Percentiles rank a stretch among this genome's conserved stretches.
Evolutionary conservation across 2,888 invertebrate species (phyloP).

Genomic region (Chrysolina americana): DNA sequence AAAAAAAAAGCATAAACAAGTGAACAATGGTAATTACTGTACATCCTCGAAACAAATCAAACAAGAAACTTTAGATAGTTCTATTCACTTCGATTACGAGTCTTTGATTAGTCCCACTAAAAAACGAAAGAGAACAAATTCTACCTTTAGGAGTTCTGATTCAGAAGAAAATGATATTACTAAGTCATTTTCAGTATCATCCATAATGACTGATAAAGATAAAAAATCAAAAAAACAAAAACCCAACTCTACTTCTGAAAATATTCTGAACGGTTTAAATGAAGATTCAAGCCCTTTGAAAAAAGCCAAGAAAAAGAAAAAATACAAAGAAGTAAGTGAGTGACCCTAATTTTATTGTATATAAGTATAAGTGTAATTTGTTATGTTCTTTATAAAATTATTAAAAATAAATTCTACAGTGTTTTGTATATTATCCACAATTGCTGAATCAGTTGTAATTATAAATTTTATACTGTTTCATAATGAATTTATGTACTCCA

Average conservation of each 20-base stretch:
- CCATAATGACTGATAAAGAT: background rate
- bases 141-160: background rate
- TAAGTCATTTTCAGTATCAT: background rate
- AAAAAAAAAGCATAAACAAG: conserved; percentile 34
- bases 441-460: background rate
- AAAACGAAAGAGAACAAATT: background rate
- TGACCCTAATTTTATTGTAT: background rate
- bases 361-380: background rate
- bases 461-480: too few species aligned
- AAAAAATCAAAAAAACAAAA: background rate
- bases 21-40: background rate
- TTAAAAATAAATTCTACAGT: background rate
- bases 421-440: background rate
- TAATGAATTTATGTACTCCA: too few species aligned
- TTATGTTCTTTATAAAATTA: background rate
- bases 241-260: conserved; percentile 18
- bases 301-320: conserved; percentile 32
- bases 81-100: background rate
- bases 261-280: conserved; percentile 35
- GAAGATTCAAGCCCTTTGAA: conserved; percentile 11
- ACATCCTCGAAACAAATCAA: background rate
- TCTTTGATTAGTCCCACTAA: background rate
- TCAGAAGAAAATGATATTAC: background rate
- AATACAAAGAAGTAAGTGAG: background rate
- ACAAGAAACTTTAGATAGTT: background rate